A percentile compares a stretch with the other conserved stretches of the same genome.
These are phyloP conservation scores for Clarias batrachus DNA, from an alignment of 2,113 vertebrate species.

Conservation along the genomic window DNA sequence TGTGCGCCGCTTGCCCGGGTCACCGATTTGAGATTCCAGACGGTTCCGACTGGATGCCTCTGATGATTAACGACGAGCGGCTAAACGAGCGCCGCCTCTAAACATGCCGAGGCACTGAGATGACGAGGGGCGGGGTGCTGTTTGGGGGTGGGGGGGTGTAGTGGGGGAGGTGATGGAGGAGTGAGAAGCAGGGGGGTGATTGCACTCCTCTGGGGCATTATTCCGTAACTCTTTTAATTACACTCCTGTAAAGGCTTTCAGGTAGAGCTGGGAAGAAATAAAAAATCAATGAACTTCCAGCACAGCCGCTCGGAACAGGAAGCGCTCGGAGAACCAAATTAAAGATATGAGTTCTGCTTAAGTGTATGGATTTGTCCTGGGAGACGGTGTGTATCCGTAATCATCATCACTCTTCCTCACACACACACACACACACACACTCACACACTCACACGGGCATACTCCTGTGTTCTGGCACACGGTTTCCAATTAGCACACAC, in stretches of 20 bases:
- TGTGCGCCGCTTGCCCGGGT: not conserved
- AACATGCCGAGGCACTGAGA: not conserved
- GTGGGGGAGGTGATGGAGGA: too few species aligned
- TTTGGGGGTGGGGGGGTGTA: not conserved
- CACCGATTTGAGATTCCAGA: slow-evolving; percentile 21
- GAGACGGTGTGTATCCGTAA: not conserved
- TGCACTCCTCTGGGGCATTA: slow-evolving; percentile 34
- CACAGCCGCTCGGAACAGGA: slow-evolving; percentile 7
- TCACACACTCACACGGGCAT: not conserved
- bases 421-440: not conserved
- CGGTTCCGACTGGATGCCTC: slow-evolving; percentile 23
- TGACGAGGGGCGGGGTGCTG: not conserved
- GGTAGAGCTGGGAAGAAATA: slow-evolving; percentile 1
- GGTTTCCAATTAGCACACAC: not conserved
- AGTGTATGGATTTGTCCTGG: not conserved
- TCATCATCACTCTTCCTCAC: not conserved
- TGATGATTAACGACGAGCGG: slow-evolving; percentile 27
- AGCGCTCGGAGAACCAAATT: slow-evolving; percentile 3
- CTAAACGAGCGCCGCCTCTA: slow-evolving; percentile 17
- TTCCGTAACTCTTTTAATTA: slow-evolving; percentile 45
- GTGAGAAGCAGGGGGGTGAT: slow-evolving; percentile 11
- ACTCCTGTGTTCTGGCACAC: not conserved
- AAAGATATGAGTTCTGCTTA: slow-evolving; percentile 15
- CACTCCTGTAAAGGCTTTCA: slow-evolving; percentile 30
- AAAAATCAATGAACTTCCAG: slow-evolving; percentile 17